Evolutionary conservation across 1,140 invertebrate species (phyloP).

Genomic region (Trachelipus rathkii): DNA sequence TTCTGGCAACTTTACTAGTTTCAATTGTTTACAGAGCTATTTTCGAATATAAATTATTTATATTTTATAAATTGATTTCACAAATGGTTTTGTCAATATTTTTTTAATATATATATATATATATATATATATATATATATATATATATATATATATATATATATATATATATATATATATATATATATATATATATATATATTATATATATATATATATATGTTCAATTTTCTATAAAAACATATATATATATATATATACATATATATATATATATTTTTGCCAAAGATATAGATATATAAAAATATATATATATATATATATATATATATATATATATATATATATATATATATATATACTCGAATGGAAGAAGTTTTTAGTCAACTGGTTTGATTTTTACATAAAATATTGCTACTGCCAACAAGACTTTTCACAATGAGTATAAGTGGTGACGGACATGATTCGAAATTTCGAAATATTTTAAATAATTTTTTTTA

Average conservation of each 20-base stretch:
- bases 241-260: conserved; percentile 48
- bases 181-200: neutral
- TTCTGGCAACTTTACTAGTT: neutral
- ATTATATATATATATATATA: conserved; percentile 52
- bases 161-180: conserved; percentile 13
- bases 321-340: conserved; percentile 52
- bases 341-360: conserved; percentile 52
- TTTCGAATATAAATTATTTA: conserved; percentile 6
- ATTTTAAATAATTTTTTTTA: no score
- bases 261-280: conserved; percentile 43
- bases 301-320: conserved; percentile 43
- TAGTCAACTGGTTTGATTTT: no score
- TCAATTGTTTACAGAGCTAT: neutral
- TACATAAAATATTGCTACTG: no score
- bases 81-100: no score
- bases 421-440: no score
- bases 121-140: conserved; percentile 19
- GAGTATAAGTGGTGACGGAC: no score
- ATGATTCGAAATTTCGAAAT: no score
- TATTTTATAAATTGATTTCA: no score
- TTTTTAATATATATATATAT: neutral
- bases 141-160: conserved; percentile 22
- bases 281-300: no score
- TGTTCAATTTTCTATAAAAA: no score
- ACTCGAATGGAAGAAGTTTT: no score